Percentiles rank a stretch among this genome's conserved stretches.
These are phyloP conservation scores for Hermaeophaga mercurialis DNA, from an alignment of 2,888 invertebrate genomes.

Conservation along the genomic window DNA sequence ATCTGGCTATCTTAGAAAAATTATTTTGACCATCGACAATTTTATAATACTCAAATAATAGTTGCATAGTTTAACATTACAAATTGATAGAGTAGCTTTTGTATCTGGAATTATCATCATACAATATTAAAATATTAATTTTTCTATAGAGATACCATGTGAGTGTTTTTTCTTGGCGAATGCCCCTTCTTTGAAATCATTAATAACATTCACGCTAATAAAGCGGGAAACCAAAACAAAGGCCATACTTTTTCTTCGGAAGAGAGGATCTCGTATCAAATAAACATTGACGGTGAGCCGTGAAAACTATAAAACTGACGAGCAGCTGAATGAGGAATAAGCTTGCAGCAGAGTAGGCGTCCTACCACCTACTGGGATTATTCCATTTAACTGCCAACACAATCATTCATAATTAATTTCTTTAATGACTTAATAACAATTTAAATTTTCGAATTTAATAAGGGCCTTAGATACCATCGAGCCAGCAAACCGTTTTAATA, in stretches of 20 bases:
- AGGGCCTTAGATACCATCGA: slow-evolving; percentile 12
- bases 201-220: slow-evolving; percentile 7
- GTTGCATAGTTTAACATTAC: too few species aligned
- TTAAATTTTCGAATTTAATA: slow-evolving; percentile 24
- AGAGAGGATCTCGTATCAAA: slow-evolving; percentile 5
- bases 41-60: too few species aligned
- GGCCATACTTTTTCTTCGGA: background rate
- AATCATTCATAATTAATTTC: slow-evolving; percentile 31
- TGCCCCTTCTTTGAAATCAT: background rate
- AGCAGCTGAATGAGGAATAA: slow-evolving; percentile 24
- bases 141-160: too few species aligned
- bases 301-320: slow-evolving; percentile 30
- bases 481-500: slow-evolving; percentile 14
- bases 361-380: slow-evolving; percentile 36
- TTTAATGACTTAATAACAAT: slow-evolving; percentile 32
- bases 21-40: too few species aligned
- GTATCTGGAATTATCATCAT: too few species aligned
- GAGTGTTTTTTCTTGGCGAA: too few species aligned
- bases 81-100: too few species aligned
- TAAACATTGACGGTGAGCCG: slow-evolving; percentile 18
- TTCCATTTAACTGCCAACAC: slow-evolving; percentile 30
- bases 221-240: slow-evolving; percentile 10
- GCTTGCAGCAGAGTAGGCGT: slow-evolving; percentile 35
- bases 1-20: too few species aligned
- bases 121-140: too few species aligned